These are phyloP conservation scores for Adelges cooleyi DNA, from an alignment of 1,140 invertebrate genomes.

Conservation along the genomic window DNA sequence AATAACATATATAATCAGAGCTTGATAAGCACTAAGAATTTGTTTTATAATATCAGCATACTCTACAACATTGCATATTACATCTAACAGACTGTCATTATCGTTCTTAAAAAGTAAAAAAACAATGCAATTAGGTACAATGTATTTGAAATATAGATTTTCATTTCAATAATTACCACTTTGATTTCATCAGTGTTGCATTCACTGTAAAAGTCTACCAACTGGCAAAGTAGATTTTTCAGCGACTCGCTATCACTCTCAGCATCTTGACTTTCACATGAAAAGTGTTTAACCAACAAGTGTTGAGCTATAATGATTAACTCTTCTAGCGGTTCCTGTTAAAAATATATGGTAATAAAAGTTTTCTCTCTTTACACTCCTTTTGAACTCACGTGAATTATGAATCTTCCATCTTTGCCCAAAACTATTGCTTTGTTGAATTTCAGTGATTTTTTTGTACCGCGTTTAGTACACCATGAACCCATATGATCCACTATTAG, in stretches of 20 bases:
- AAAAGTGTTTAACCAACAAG: background rate
- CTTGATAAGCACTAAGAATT: conserved; percentile 9
- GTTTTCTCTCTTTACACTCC: background rate
- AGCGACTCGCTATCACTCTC: background rate
- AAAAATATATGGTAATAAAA: background rate
- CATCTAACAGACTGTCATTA: background rate
- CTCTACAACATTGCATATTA: background rate
- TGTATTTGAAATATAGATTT: background rate
- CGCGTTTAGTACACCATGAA: background rate
- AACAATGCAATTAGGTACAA: background rate
- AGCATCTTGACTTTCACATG: background rate
- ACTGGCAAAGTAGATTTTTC: background rate
- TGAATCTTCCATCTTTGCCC: background rate
- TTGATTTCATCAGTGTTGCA: conserved; percentile 20
- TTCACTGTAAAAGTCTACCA: conserved; percentile 4
- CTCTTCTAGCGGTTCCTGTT: conserved; percentile 6
- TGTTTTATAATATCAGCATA: background rate
- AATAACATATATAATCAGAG: conserved; percentile 2
- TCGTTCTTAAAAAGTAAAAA: background rate
- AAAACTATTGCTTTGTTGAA: background rate
- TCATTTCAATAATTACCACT: conserved; percentile 5
- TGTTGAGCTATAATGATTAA: conserved; percentile 5
- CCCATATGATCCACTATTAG: background rate
- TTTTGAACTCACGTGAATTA: background rate
- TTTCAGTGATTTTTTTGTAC: conserved; percentile 12